Percentiles rank a stretch among this genome's conserved stretches.
Evolutionary conservation across 2,888 invertebrate species (phyloP).

Genomic region (Acrobasis repandana): DNA sequence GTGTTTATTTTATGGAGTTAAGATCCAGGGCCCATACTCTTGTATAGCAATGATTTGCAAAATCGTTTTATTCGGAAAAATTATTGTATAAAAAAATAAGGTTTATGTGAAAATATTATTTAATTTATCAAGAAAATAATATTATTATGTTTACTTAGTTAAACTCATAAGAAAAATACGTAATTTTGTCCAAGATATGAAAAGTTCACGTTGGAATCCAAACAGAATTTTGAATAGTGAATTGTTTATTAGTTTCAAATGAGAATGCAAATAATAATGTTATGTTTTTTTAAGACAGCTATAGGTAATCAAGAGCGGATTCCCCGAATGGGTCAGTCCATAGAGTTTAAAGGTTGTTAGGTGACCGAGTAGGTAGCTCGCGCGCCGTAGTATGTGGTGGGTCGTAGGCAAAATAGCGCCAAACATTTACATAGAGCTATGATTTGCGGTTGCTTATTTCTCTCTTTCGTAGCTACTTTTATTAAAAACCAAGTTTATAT

Average conservation of each 20-base stretch:
- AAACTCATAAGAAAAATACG: too few relatives aligned
- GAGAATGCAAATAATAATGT: constrained; percentile 25
- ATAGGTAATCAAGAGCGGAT: constrained; percentile 49
- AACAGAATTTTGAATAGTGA: too few relatives aligned
- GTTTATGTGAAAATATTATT: too few relatives aligned
- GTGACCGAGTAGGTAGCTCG: constrained; percentile 39
- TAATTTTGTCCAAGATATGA: background rate
- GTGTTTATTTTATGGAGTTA: too few relatives aligned
- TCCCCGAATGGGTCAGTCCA: constrained; percentile 46
- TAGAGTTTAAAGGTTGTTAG: constrained; percentile 40
- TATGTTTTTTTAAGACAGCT: constrained; percentile 56
- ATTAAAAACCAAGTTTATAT: too few relatives aligned
- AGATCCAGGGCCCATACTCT: too few relatives aligned
- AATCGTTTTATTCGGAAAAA: too few relatives aligned
- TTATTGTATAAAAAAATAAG: too few relatives aligned
- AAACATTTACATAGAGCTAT: background rate
- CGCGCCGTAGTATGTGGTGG: constrained; percentile 27
- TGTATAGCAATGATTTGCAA: too few relatives aligned
- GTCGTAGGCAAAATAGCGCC: constrained; percentile 28
- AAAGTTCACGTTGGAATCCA: background rate
- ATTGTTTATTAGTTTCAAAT: background rate
- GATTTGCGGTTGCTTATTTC: background rate
- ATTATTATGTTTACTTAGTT: too few relatives aligned
- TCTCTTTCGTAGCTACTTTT: background rate
- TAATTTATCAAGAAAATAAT: too few relatives aligned